Conservation (phyloP, 1,140 invertebrate genomes). For the Calycopis cecrops region DNA sequence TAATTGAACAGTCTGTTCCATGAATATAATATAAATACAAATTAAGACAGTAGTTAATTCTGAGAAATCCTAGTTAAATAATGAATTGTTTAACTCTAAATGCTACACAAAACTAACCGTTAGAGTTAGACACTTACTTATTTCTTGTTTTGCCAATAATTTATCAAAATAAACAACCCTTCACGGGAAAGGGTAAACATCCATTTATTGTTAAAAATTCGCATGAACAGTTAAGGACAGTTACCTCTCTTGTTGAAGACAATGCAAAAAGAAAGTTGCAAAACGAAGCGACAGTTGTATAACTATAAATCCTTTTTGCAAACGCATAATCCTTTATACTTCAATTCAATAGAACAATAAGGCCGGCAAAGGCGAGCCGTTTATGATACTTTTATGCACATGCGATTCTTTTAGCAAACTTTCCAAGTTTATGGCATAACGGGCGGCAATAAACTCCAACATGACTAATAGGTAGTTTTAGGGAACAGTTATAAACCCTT, state of each 20-base stretch:
- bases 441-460: neutral
- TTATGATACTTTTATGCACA: constrained; percentile 2
- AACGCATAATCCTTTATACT: too few relatives aligned
- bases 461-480: neutral
- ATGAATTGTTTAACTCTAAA: too few relatives aligned
- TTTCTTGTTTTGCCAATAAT: too few relatives aligned
- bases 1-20: too few relatives aligned
- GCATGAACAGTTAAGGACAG: neutral
- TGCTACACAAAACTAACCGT: too few relatives aligned
- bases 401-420: neutral
- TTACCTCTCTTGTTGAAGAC: neutral
- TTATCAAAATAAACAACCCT: neutral
- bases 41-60: too few relatives aligned
- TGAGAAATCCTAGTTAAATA: too few relatives aligned
- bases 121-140: too few relatives aligned
- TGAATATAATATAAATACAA: too few relatives aligned
- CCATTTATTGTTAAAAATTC: neutral
- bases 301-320: constrained; percentile 1
- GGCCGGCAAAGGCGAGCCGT: neutral
- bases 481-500: neutral
- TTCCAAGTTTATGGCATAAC: constrained; percentile 3
- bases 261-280: constrained; percentile 1
- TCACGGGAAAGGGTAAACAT: neutral
- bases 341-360: neutral
- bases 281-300: neutral